These are phyloP conservation scores for Promerops cafer DNA, from an alignment of 2,113 vertebrate species.

Conservation along the genomic window DNA sequence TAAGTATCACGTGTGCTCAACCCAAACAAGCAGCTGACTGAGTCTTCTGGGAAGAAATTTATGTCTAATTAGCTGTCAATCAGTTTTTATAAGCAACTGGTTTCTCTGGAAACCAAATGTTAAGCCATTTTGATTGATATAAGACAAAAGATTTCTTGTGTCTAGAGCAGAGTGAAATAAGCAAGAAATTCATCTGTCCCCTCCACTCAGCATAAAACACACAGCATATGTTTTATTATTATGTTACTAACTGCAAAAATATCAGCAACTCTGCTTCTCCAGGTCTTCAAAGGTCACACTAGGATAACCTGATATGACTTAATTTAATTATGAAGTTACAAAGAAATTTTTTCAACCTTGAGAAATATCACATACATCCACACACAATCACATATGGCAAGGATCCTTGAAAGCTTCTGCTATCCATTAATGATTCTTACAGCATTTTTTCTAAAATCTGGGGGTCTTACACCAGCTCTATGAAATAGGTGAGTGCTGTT, in stretches of 20 bases:
- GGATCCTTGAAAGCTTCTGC: neutral
- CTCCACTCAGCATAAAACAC: neutral
- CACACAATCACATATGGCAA: neutral
- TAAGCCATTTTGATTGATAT: neutral
- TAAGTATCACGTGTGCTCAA: neutral
- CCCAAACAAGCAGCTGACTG: constrained; percentile 9
- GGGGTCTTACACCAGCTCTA: neutral
- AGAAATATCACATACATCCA: neutral
- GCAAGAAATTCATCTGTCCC: neutral
- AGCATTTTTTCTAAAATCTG: neutral
- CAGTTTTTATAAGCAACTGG: neutral
- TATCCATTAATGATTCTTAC: neutral
- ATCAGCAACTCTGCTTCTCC: neutral
- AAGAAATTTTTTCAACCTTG: neutral
- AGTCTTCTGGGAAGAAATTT: neutral
- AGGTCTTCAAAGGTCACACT: neutral
- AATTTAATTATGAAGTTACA: neutral
- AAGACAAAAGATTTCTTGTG: neutral
- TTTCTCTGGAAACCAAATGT: neutral
- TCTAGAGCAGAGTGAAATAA: neutral
- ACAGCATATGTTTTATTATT: neutral
- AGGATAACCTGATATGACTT: neutral
- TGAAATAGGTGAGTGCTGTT: neutral
- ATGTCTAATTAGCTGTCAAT: neutral
- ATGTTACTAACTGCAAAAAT: neutral